These are phyloP conservation scores for Orbicella faveolata DNA, from an alignment of 64 coral and sea anemone species.

Conservation along the genomic window DNA sequence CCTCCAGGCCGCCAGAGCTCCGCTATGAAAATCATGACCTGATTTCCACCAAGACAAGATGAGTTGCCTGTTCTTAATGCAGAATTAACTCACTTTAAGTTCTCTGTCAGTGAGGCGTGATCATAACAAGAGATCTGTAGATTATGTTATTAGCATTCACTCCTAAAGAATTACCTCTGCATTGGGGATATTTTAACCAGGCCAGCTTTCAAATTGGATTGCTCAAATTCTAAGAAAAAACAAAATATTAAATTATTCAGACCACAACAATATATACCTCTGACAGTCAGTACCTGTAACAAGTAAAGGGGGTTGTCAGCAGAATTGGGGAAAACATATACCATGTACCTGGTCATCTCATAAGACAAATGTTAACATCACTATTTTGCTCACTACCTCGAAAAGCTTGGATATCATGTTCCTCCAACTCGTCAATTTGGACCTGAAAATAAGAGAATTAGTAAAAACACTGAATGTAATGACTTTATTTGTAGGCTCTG, in stretches of 20 bases:
- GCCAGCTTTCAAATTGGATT: slow-evolving; percentile 51
- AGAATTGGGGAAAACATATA: neutral
- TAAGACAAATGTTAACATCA: neutral
- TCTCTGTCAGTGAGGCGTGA: too few species aligned
- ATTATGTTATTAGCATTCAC: too few species aligned
- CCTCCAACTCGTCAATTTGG: slow-evolving; percentile 97
- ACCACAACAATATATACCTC: neutral
- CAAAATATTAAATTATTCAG: neutral
- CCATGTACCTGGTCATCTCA: neutral
- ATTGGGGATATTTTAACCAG: slow-evolving; percentile 64
- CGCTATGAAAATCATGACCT: too few species aligned
- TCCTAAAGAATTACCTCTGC: slow-evolving; percentile 42
- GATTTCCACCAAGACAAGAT: too few species aligned
- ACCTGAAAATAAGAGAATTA: slow-evolving; percentile 40
- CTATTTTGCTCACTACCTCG: slow-evolving; percentile 53
- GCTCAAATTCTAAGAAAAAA: slow-evolving; percentile 30
- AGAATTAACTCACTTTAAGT: too few species aligned
- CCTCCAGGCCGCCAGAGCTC: too few species aligned
- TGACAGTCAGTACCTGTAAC: neutral
- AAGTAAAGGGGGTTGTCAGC: neutral
- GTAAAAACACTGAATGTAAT: neutral
- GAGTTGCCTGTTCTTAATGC: too few species aligned
- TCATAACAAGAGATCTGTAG: too few species aligned
- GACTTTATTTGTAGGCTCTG: neutral
- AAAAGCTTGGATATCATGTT: slow-evolving; percentile 95